These are phyloP conservation scores for Bombus consobrinus DNA, from an alignment of 1,140 invertebrate species.

Conservation along the genomic window DNA sequence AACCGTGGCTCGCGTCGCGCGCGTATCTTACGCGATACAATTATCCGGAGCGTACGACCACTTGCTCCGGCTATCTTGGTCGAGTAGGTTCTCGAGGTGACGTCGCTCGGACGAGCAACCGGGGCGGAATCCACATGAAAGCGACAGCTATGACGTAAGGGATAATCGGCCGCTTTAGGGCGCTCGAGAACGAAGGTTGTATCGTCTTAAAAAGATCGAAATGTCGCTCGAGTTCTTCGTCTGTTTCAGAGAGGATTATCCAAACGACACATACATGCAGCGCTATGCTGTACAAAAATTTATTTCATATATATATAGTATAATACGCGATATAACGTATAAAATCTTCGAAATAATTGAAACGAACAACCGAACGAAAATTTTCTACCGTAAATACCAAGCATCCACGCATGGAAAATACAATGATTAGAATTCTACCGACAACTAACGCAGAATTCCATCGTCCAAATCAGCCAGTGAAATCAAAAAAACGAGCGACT, in stretches of 20 bases:
- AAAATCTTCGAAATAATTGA: no score
- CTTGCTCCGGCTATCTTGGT: slow-evolving; percentile 30
- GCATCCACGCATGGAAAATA: no score
- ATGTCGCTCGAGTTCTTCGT: neutral
- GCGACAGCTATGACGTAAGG: slow-evolving; percentile 32
- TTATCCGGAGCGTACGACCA: slow-evolving; percentile 29
- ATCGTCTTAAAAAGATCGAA: neutral
- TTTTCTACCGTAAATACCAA: no score
- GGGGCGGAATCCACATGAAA: slow-evolving; percentile 35
- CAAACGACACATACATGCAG: no score
- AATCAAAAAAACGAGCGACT: neutral
- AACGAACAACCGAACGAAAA: no score
- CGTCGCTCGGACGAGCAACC: slow-evolving; percentile 19
- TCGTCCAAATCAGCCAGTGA: neutral
- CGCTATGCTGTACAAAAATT: no score
- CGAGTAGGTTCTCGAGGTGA: slow-evolving; percentile 43
- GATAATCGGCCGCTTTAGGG: slow-evolving; percentile 16
- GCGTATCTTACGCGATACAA: slow-evolving; percentile 41
- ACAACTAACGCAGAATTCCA: neutral
- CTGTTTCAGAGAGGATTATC: neutral
- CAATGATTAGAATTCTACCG: neutral
- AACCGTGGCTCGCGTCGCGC: slow-evolving; percentile 31
- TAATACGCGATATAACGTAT: fast-evolving
- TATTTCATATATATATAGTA: no score
- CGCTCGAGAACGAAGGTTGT: no score